These are phyloP conservation scores for Galleria mellonella DNA, from an alignment of 1,140 invertebrate genomes.

Conservation along the genomic window DNA sequence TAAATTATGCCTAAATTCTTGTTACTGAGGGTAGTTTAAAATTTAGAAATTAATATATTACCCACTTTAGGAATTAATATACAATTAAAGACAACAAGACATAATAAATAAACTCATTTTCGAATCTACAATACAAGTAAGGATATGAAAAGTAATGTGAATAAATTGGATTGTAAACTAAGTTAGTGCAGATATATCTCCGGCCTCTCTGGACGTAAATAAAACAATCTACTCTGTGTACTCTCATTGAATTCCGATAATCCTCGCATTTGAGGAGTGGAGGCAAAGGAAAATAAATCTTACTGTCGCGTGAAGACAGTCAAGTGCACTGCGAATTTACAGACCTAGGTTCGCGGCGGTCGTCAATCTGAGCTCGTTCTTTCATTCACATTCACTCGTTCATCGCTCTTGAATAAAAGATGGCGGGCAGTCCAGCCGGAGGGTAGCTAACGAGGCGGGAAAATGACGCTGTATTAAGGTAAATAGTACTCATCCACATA, in stretches of 20 bases:
- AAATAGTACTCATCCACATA: conserved; percentile 8
- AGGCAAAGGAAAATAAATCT: background rate
- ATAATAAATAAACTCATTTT: no score
- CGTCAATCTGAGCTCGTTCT: conserved; percentile 15
- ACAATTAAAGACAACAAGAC: no score
- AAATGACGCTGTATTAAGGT: conserved; percentile 16
- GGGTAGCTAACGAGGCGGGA: conserved; percentile 12
- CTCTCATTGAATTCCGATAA: conserved; percentile 1
- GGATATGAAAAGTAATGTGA: no score
- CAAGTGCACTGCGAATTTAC: no score
- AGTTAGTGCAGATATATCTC: background rate
- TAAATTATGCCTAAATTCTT: no score
- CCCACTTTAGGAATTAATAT: no score
- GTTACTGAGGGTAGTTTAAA: no score
- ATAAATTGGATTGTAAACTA: no score
- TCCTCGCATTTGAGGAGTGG: background rate
- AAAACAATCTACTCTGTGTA: conserved; percentile 1
- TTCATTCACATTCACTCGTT: conserved; percentile 8
- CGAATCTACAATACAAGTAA: no score
- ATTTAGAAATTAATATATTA: no score
- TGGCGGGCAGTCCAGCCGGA: conserved; percentile 5
- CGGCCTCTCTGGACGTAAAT: background rate
- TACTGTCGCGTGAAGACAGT: background rate
- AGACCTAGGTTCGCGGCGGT: background rate
- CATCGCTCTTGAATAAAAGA: conserved; percentile 21